Evolutionary conservation across 2,888 invertebrate species (phyloP).

Genomic region (Synanthedon tipuliformis): DNA sequence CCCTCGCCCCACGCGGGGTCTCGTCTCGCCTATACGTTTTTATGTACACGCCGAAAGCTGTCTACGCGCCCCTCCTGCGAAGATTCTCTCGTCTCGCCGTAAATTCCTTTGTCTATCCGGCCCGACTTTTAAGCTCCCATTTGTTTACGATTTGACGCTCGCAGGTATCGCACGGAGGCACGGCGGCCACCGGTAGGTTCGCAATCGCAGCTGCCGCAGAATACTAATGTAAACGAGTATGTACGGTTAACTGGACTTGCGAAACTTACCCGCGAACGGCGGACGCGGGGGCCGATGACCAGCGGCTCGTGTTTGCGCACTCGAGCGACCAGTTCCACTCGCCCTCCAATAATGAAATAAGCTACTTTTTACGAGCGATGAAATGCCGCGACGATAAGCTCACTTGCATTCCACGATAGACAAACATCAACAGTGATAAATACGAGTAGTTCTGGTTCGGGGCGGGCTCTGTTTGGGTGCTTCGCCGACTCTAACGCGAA

Average conservation of each 20-base stretch:
- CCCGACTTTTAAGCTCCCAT: conserved; percentile 25
- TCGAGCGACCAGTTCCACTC: conserved; percentile 25
- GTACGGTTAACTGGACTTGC: conserved; percentile 65
- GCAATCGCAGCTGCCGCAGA: conserved; percentile 54
- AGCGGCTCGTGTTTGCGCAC: conserved; percentile 22
- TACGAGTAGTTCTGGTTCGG: too few species aligned
- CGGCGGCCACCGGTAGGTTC: conserved; percentile 14
- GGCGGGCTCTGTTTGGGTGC: too few species aligned
- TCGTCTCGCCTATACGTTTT: conserved; percentile 66
- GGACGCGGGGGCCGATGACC: conserved; percentile 55
- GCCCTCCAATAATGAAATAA: conserved; percentile 18
- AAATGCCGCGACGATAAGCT: neutral
- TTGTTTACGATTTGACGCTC: conserved; percentile 20
- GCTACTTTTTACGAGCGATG: neutral
- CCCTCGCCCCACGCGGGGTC: conserved; percentile 58
- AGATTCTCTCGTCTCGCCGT: conserved; percentile 51
- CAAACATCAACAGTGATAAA: too few species aligned
- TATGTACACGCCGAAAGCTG: conserved; percentile 58
- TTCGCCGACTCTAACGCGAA: too few species aligned
- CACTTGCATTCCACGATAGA: neutral
- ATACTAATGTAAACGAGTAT: conserved; percentile 63
- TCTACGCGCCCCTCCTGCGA: conserved; percentile 50
- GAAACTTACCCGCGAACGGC: conserved; percentile 45
- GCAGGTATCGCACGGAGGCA: neutral
- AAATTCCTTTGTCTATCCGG: conserved; percentile 48